These are phyloP conservation scores for Torymus aiolomorphi DNA, from an alignment of 2,888 invertebrate species.

Conservation along the genomic window DNA sequence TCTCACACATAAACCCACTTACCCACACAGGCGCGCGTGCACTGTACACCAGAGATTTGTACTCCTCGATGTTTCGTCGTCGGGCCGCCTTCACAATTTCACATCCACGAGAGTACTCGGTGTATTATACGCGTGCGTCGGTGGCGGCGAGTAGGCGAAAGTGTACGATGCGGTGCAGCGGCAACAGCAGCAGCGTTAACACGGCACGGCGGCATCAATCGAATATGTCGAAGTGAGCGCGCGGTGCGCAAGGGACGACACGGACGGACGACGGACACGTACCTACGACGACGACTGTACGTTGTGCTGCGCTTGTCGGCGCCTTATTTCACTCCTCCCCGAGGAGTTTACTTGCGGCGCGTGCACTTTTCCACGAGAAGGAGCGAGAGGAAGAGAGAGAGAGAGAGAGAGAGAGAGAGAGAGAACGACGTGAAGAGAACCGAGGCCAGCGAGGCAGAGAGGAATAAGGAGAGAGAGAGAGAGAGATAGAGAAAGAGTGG, in stretches of 20 bases:
- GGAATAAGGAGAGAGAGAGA: too few relatives aligned
- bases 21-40: neutral
- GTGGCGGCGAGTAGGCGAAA: too few relatives aligned
- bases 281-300: too few relatives aligned
- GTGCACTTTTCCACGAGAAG: too few relatives aligned
- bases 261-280: too few relatives aligned
- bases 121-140: neutral
- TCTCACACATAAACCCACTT: too few relatives aligned
- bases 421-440: conserved; percentile 55
- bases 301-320: conserved; percentile 40
- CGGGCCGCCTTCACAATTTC: conserved; percentile 60
- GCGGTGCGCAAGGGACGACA: conserved; percentile 7
- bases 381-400: too few relatives aligned
- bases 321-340: too few relatives aligned
- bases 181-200: neutral
- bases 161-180: neutral
- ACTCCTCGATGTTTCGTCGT: neutral
- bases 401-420: conserved; percentile 63
- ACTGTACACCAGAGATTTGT: neutral
- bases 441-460: conserved; percentile 55
- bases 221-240: conserved; percentile 46
- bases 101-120: conserved; percentile 19
- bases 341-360: too few relatives aligned
- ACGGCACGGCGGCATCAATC: conserved; percentile 5
- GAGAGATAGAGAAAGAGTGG: conserved; percentile 54